These are phyloP conservation scores for Tricholauxania praeusta DNA, from an alignment of 2,888 invertebrate species.

Conservation along the genomic window DNA sequence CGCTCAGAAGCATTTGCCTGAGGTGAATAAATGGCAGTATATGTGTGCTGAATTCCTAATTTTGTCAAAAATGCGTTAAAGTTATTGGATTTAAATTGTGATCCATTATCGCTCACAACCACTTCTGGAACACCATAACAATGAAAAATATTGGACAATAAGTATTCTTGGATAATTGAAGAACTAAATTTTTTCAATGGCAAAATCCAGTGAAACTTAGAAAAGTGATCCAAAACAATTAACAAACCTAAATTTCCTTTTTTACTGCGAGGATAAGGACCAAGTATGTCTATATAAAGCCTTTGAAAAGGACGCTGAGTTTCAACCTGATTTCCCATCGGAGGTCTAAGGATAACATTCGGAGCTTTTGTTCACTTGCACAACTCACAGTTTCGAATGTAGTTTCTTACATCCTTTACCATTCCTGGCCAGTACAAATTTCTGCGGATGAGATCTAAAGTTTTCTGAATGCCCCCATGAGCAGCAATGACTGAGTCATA, in stretches of 20 bases:
- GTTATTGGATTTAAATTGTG: constrained; percentile 41
- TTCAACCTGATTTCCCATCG: constrained; percentile 15
- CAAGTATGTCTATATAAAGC: constrained; percentile 36
- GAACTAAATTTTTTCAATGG: constrained; percentile 30
- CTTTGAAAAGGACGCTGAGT: constrained; percentile 33
- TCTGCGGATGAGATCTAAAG: background rate
- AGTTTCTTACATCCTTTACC: constrained; percentile 12
- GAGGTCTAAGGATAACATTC: background rate
- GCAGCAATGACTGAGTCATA: constrained; percentile 1
- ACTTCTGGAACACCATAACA: constrained; percentile 49
- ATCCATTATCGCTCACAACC: constrained; percentile 49
- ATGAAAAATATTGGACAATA: constrained; percentile 40
- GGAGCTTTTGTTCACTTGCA: constrained; percentile 10
- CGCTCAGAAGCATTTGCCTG: constrained; percentile 58
- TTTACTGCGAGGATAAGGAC: constrained; percentile 35
- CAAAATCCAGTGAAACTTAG: constrained; percentile 32
- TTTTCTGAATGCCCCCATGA: constrained; percentile 18
- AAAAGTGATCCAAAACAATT: constrained; percentile 36
- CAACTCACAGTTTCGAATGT: background rate
- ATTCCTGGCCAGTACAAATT: constrained; percentile 26
- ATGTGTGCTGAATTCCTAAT: constrained; percentile 30
- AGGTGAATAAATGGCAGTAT: constrained; percentile 53
- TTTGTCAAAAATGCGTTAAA: constrained; percentile 42
- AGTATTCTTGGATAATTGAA: too few relatives aligned
- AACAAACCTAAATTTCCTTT: constrained; percentile 28